Evolutionary conservation across 2,797 vertebrate species (phyloP).

Genomic region (Artibeus lituratus): DNA sequence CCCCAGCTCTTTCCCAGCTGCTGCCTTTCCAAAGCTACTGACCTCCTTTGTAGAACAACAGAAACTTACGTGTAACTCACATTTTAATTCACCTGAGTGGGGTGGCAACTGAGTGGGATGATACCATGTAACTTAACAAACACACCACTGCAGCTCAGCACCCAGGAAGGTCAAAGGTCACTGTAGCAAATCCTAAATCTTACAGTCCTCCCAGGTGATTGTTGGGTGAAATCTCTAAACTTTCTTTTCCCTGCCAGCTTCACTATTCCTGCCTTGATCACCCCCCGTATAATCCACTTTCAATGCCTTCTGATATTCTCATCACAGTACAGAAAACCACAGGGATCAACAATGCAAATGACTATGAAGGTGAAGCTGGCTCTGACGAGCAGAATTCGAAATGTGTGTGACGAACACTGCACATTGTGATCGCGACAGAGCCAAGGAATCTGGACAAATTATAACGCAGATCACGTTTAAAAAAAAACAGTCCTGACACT

Average conservation of each 20-base stretch:
- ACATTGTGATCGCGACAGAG: constrained; percentile 30
- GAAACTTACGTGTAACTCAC: not conserved
- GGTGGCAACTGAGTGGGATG: too few species aligned
- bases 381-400: constrained; percentile 59
- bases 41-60: not conserved
- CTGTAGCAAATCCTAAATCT: not conserved
- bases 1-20: not conserved
- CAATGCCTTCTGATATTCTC: not conserved
- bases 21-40: not conserved
- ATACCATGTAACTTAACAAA: not conserved
- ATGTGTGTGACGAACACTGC: constrained; percentile 7
- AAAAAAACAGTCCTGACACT: not conserved
- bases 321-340: not conserved
- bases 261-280: not conserved
- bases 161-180: not conserved
- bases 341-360: not conserved
- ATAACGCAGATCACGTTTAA: not conserved
- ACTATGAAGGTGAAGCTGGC: not conserved
- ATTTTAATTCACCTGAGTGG: not conserved
- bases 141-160: not conserved
- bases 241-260: not conserved
- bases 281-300: not conserved
- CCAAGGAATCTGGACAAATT: constrained; percentile 43
- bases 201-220: not conserved
- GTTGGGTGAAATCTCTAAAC: not conserved